phyloP scores from a whole-genome alignment of 2,113 vertebrate species.

The Ictalurus furcatus region DNA sequence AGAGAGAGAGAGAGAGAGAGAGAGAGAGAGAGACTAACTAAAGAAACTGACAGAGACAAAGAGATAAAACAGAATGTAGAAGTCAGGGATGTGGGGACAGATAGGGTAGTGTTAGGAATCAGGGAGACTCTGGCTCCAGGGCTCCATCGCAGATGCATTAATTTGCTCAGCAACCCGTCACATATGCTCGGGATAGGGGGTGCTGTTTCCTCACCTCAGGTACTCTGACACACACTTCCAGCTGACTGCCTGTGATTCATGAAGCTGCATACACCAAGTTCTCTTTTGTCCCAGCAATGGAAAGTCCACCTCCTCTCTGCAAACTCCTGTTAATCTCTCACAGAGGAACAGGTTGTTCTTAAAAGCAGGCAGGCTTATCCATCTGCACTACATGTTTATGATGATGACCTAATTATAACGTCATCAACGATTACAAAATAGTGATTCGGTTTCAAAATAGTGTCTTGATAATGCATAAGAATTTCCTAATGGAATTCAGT shows the following conservation, averaged over 20 bases:
- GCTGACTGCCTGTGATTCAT: constrained; percentile 18
- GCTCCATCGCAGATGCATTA: constrained; percentile 1
- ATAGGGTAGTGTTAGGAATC: not conserved
- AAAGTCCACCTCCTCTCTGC: not conserved
- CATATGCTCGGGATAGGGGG: constrained; percentile 37
- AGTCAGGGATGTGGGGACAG: not conserved
- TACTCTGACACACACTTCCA: constrained; percentile 9
- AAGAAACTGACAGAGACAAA: not conserved
- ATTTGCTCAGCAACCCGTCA: constrained; percentile 8
- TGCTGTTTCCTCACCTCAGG: constrained; percentile 43
- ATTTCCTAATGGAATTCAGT: not conserved
- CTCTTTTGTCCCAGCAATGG: constrained; percentile 20
- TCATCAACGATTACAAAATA: not conserved
- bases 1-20: too few species aligned
- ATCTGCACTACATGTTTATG: not conserved
- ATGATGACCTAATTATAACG: not conserved
- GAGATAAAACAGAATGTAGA: constrained; percentile 4
- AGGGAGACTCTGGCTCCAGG: not conserved
- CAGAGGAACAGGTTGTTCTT: constrained; percentile 20
- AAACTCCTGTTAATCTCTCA: not conserved
- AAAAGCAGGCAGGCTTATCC: not conserved
- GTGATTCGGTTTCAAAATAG: not conserved
- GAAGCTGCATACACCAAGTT: constrained; percentile 2
- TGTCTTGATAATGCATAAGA: not conserved
- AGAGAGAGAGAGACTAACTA: not conserved